phyloP scores from a whole-genome alignment of 2,113 vertebrate species.

The Phyllostomus hastatus region DNA sequence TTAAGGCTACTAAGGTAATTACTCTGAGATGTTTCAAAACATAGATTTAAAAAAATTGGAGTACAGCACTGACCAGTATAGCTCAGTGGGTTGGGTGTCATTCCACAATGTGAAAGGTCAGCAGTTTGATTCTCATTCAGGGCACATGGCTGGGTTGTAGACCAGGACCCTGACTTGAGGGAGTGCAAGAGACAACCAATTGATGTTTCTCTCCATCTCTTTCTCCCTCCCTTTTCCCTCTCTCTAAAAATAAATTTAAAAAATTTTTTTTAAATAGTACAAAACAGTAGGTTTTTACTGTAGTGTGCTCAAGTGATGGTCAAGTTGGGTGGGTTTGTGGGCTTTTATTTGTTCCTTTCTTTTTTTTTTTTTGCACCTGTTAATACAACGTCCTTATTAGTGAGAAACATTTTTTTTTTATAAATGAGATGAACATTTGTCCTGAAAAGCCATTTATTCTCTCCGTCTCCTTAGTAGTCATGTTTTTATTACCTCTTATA shows the following conservation, averaged over 20 bases:
- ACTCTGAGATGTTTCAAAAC: background rate
- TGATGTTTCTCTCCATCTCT: no score
- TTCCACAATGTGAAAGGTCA: no score
- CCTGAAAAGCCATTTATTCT: background rate
- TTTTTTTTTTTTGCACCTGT: background rate
- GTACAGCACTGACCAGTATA: no score
- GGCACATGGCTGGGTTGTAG: no score
- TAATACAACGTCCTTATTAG: background rate
- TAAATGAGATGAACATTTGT: constrained; percentile 13
- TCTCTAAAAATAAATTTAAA: no score
- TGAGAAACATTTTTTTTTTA: background rate
- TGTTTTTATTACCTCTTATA: background rate
- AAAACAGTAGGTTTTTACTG: background rate
- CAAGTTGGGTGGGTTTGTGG: background rate
- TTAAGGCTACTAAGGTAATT: background rate
- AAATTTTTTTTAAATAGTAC: background rate
- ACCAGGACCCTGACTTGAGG: no score
- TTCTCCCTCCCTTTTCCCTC: no score
- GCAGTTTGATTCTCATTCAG: no score
- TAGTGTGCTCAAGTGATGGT: background rate
- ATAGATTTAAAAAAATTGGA: background rate
- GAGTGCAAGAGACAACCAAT: no score
- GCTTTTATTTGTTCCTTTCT: background rate
- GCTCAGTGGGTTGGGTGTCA: no score
- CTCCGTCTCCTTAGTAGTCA: background rate